Base-by-base conservation (phyloP, 2,797 vertebrate species). In the Chrosomus eos region DNA sequence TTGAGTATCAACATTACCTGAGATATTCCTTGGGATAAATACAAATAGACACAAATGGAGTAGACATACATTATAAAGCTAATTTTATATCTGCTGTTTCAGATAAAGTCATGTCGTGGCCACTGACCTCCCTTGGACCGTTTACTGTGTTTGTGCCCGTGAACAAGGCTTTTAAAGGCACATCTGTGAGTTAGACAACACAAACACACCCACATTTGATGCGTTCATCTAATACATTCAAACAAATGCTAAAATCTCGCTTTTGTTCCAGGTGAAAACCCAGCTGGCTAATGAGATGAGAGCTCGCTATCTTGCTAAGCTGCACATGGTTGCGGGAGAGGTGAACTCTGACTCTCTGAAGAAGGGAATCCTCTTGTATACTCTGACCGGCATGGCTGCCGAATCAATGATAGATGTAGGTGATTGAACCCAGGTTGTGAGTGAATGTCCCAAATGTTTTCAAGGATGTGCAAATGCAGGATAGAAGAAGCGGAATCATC, bases 121-220 rank as follows among this genome's bases (percentile, higher is more conserved):
- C 93, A 0, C 90, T 99, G 82, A 94, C 92, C 85, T 94, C 92
- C 48, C 88, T 97, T 86, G 98, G 97, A 89, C 97, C 97, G 0
- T 99, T 99, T 92, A 99, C 98, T 0, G 21, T 98, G 48, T 95
- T 99, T 18, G 92, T 98, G 79, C 96, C 98, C 0, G 95, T 94
- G 91, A 96, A 97, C 90, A 95, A 92, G 75, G 97, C 94, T 19
- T 95, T 98, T 88, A 96, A 90, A 90, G 93, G 91, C 85, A 87
- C 82, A 28, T 85, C 92, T 64, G 98, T 99, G 91, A 96, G 90
- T 70, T 48, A 38, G 43, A 66, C 40, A 28, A 16, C n/a, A 66
- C 13, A 75, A 18, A 48, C 45, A 70, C 38, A 48, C 64, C 40
- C 5, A 33, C 62, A 70, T 26, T 48, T 36, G 21, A n/a, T 23